Conservation (phyloP, 1,140 invertebrate species). For the Rhagoletis pomonella region DNA sequence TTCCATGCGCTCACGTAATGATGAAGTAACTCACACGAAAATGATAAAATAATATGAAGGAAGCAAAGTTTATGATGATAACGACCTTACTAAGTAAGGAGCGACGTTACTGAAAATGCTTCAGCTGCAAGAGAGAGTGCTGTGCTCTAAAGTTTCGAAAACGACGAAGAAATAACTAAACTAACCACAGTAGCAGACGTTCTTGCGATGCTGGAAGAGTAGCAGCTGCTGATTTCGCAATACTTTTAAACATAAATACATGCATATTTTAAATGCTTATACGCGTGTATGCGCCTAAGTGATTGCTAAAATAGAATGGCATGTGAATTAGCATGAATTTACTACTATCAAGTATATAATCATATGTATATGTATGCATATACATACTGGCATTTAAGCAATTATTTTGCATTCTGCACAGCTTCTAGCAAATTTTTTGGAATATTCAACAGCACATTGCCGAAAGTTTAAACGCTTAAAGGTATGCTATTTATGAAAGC, state of each 20-base stretch:
- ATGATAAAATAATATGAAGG: slow-evolving; percentile 24
- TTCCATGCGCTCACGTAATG: background rate
- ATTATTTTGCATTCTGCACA: background rate
- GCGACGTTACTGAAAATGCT: background rate
- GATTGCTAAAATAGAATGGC: too few species aligned
- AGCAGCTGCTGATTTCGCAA: background rate
- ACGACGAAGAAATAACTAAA: background rate
- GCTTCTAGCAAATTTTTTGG: background rate
- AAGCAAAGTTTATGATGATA: slow-evolving; percentile 47
- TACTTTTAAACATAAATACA: background rate
- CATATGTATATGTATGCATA: too few species aligned
- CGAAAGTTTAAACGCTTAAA: background rate
- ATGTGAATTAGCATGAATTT: too few species aligned
- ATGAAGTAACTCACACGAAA: slow-evolving; percentile 33
- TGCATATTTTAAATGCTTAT: background rate
- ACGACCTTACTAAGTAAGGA: slow-evolving; percentile 3
- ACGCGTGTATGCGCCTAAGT: background rate
- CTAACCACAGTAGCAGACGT: background rate
- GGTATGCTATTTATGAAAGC: too few species aligned
- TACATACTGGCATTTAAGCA: background rate
- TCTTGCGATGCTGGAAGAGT: background rate
- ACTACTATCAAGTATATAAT: too few species aligned
- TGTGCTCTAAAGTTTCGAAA: background rate
- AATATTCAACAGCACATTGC: background rate
- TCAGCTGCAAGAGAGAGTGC: background rate